Evolutionary conservation across 2,113 vertebrate species (phyloP).

Genomic region (Cisticola juncidis): DNA sequence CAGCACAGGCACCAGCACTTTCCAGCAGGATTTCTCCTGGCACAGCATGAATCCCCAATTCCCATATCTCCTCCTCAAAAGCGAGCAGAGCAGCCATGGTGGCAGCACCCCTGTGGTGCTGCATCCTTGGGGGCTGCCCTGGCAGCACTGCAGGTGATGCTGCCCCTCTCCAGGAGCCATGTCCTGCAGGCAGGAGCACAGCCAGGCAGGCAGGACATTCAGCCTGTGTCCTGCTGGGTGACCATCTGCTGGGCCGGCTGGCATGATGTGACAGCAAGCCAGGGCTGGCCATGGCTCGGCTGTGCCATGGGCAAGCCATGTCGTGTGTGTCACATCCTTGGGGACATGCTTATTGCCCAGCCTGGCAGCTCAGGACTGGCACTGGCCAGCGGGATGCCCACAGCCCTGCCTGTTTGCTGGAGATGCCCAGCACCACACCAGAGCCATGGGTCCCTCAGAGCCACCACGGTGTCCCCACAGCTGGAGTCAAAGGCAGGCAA

Average conservation of each 20-base stretch:
- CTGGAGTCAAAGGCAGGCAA: conserved; percentile 89
- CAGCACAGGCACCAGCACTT: background rate
- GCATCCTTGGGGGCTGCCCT: fast-evolving
- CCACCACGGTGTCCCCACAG: conserved; percentile 49
- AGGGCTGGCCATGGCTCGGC: background rate
- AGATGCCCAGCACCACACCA: background rate
- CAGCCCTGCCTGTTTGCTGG: background rate
- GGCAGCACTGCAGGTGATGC: background rate
- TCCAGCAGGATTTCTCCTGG: background rate
- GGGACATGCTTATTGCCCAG: background rate
- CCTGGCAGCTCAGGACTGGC: background rate
- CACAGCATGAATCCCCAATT: background rate
- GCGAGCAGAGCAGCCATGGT: fast-evolving
- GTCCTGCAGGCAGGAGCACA: background rate
- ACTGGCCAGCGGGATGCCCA: fast-evolving
- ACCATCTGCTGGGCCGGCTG: background rate
- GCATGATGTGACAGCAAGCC: background rate
- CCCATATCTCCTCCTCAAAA: background rate
- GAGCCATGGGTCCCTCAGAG: background rate
- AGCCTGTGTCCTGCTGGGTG: background rate
- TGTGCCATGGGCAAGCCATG: background rate
- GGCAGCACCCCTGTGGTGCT: background rate
- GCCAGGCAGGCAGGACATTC: background rate
- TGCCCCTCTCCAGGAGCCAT: background rate
- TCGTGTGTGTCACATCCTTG: background rate